Conservation (phyloP, 2,797 vertebrate genomes). For the Mycteria americana region DNA sequence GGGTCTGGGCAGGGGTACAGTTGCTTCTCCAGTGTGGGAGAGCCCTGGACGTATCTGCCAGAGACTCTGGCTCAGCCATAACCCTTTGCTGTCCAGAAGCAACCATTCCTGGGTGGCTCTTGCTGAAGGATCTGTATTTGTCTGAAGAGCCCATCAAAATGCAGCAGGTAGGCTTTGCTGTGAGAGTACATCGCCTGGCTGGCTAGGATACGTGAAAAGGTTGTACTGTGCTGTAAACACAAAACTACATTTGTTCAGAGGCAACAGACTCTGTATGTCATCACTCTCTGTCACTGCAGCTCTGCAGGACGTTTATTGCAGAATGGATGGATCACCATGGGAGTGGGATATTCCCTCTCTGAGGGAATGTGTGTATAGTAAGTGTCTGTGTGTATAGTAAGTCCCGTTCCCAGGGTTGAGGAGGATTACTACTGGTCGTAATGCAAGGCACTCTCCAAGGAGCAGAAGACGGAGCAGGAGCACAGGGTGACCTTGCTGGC, state of each 20-base stretch:
- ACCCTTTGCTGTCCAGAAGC: background rate
- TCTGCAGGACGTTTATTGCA: background rate
- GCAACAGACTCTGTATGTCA: background rate
- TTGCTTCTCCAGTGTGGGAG: background rate
- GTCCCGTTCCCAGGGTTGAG: background rate
- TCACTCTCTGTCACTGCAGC: background rate
- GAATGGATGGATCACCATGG: background rate
- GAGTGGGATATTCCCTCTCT: background rate
- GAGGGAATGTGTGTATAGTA: background rate
- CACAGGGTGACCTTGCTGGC: background rate
- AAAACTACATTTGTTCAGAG: background rate
- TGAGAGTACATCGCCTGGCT: background rate
- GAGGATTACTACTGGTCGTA: background rate
- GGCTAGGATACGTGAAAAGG: fast-evolving
- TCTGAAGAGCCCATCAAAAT: background rate
- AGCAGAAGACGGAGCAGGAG: background rate
- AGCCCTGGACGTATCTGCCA: background rate
- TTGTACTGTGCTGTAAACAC: background rate
- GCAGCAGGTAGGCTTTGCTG: background rate
- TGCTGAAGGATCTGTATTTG: background rate
- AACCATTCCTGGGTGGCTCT: background rate
- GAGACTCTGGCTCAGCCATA: background rate
- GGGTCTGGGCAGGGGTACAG: background rate
- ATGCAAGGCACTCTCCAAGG: background rate
- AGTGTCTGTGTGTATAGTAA: background rate